A percentile compares a stretch with the other conserved stretches of the same genome.
Evolutionary conservation across 1,140 invertebrate species (phyloP).

Genomic region (Magallana angulata): DNA sequence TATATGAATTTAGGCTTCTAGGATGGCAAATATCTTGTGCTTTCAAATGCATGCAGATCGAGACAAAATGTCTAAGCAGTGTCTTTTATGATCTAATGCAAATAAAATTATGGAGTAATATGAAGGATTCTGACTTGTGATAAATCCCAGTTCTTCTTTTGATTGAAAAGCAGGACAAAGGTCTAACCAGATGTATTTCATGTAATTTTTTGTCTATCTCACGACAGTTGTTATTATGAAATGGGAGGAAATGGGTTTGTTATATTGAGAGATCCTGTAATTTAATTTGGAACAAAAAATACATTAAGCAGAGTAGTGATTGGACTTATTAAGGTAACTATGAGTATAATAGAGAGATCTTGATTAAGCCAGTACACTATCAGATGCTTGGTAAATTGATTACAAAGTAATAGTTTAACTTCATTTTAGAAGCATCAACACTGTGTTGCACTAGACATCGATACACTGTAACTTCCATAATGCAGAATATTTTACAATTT

Average conservation of each 20-base stretch:
- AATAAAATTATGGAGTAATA: neutral
- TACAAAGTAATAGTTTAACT: too few species aligned
- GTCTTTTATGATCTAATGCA: constrained; percentile 14
- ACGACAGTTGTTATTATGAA: neutral
- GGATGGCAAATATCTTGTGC: neutral
- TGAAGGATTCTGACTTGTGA: constrained; percentile 17
- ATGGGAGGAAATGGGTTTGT: neutral
- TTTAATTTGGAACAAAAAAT: constrained; percentile 16
- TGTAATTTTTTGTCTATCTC: constrained; percentile 7
- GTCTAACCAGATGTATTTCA: neutral
- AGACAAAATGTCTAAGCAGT: constrained; percentile 36
- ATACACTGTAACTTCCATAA: neutral
- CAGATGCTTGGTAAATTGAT: too few species aligned
- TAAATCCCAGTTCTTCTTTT: constrained; percentile 25
- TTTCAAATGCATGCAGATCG: neutral
- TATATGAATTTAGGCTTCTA: neutral
- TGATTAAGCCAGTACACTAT: too few species aligned
- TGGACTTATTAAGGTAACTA: neutral
- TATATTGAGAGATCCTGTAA: constrained; percentile 9
- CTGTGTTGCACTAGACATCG: too few species aligned
- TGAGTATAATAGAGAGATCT: too few species aligned
- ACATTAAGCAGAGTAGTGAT: neutral
- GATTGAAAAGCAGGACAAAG: neutral
- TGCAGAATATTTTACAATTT: neutral
- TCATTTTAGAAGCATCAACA: too few species aligned